Conservation (phyloP, 2,797 vertebrate species). For the Hoplostethus atlanticus region DNA sequence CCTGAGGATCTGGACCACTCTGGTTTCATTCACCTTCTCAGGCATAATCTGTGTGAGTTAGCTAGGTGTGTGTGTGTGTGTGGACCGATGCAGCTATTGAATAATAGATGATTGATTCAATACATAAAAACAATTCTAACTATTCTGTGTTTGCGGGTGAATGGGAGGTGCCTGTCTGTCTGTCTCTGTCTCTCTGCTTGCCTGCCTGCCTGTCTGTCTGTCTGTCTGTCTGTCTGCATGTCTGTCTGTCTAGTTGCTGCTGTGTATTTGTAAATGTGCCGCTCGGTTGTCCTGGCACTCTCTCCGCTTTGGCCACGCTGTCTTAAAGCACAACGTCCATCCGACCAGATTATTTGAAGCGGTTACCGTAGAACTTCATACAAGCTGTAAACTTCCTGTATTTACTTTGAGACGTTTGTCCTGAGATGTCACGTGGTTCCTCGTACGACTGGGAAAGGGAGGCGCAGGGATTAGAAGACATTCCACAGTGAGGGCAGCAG, state of each 20-base stretch:
- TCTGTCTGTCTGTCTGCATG: too few species aligned
- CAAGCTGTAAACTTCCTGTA: neutral
- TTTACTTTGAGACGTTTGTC: neutral
- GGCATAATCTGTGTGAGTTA: slow-evolving; percentile 17
- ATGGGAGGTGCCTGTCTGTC: too few species aligned
- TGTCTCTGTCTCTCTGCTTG: too few species aligned
- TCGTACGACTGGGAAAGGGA: neutral
- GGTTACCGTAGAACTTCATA: neutral
- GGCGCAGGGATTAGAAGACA: neutral
- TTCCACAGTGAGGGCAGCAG: too few species aligned
- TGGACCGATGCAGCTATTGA: slow-evolving; percentile 48
- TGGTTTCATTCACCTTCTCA: slow-evolving; percentile 11
- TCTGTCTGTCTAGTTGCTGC: slow-evolving; percentile 1
- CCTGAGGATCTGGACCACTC: slow-evolving; percentile 32
- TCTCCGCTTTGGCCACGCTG: neutral
- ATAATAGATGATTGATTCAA: slow-evolving; percentile 31
- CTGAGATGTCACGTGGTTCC: neutral
- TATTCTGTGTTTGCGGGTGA: neutral
- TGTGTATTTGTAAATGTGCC: neutral
- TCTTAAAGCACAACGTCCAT: slow-evolving; percentile 26
- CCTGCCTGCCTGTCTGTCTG: too few species aligned
- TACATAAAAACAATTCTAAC: neutral
- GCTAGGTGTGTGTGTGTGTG: slow-evolving; percentile 2
- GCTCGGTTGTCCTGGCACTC: neutral
- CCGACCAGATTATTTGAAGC: neutral